Conservation (phyloP, 2,888 invertebrate genomes). For the Macaria liturata region DNA sequence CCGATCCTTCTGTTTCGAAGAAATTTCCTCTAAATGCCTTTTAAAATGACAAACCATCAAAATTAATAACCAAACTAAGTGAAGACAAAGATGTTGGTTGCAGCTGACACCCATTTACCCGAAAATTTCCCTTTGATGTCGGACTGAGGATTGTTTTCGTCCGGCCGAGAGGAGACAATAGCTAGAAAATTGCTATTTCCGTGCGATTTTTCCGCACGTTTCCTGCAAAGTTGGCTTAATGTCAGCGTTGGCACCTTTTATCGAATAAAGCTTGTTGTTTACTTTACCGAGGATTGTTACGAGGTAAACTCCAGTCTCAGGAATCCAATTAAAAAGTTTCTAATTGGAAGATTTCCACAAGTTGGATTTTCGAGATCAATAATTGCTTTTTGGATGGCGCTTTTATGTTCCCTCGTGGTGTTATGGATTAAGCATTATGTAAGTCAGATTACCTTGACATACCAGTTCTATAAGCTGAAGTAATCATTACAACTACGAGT, state of each 20-base stretch:
- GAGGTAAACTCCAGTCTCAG: conserved; percentile 6
- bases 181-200: no score
- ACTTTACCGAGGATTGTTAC: conserved; percentile 7
- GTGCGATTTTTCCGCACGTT: not conserved
- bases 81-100: not conserved
- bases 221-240: not conserved
- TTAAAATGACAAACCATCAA: no score
- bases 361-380: not conserved
- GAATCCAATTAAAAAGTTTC: conserved; percentile 16
- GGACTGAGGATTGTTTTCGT: no score
- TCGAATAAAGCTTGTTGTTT: conserved; percentile 8
- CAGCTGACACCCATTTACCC: conserved; percentile 6
- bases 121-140: not conserved
- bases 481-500: no score
- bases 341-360: conserved; percentile 10
- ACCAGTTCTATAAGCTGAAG: no score
- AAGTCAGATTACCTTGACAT: no score
- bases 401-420: no score
- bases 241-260: conserved; percentile 10
- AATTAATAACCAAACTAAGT: no score
- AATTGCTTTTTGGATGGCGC: not conserved
- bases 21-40: no score
- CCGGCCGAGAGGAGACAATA: no score
- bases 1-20: no score
- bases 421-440: no score